A percentile compares a stretch with the other conserved stretches of the same genome.
Evolutionary conservation across 2,113 vertebrate genomes (phyloP).

Genomic region (Isichthys henryi): DNA sequence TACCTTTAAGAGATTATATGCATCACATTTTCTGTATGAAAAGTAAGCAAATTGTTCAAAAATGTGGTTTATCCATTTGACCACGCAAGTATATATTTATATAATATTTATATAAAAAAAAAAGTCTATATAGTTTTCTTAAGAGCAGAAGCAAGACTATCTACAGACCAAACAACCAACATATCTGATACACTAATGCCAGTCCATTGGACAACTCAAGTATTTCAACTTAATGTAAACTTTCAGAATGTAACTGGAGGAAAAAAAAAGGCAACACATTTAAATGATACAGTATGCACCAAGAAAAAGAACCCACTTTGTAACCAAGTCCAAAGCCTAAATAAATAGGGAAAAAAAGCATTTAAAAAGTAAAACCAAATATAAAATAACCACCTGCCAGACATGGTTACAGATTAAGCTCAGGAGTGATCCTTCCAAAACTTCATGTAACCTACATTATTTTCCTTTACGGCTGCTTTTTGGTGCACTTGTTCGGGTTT

Average conservation of each 20-base stretch:
- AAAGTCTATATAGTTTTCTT: constrained; percentile 66
- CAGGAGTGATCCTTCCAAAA: constrained; percentile 74
- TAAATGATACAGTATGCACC: constrained; percentile 66
- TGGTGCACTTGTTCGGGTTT: constrained; percentile 34
- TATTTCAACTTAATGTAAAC: constrained; percentile 74
- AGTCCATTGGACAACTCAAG: constrained; percentile 79
- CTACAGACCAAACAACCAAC: constrained; percentile 94
- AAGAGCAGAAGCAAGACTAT: constrained; percentile 89
- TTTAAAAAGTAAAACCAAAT: constrained; percentile 38
- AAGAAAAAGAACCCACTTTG: neutral
- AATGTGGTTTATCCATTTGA: constrained; percentile 82
- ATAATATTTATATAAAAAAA: constrained; percentile 60
- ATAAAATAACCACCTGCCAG: constrained; percentile 43
- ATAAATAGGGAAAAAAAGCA: constrained; percentile 34
- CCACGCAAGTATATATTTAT: constrained; percentile 85
- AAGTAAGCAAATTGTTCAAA: constrained; percentile 86
- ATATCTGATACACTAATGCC: constrained; percentile 87
- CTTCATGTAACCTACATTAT: constrained; percentile 55
- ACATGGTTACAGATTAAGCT: constrained; percentile 87
- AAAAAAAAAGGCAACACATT: constrained; percentile 16
- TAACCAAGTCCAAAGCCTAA: constrained; percentile 54
- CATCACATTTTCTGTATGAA: constrained; percentile 74
- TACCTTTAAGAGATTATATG: constrained; percentile 90
- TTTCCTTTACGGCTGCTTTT: constrained; percentile 22
- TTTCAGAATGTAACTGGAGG: constrained; percentile 53